Percentiles rank a stretch among this genome's conserved stretches.
phyloP scores from a whole-genome alignment of 2,888 invertebrate species.

The Rhingia campestris region DNA sequence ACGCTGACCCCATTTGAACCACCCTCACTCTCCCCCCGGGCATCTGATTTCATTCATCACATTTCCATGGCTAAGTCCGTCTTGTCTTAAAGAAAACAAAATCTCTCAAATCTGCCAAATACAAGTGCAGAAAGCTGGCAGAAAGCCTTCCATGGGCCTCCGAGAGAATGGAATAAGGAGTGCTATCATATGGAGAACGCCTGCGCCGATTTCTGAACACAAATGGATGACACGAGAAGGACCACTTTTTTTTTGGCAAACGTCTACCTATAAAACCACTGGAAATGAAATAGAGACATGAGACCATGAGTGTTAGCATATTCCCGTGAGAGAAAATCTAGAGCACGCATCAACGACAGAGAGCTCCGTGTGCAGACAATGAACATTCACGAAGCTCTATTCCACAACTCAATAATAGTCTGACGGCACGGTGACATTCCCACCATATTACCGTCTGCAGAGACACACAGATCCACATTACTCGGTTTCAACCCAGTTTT shows the following conservation, averaged over 20 bases:
- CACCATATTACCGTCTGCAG: conserved; percentile 49
- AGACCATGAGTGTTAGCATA: conserved; percentile 31
- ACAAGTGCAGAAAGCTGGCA: not conserved
- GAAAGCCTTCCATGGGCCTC: conserved; percentile 8
- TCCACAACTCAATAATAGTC: conserved; percentile 42
- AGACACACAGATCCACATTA: conserved; percentile 60
- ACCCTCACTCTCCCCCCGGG: conserved; percentile 37
- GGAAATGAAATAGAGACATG: conserved; percentile 45
- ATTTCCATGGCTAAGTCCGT: conserved; percentile 19
- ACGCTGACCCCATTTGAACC: conserved; percentile 59
- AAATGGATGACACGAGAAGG: conserved; percentile 43
- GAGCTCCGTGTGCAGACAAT: conserved; percentile 49
- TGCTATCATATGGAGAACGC: conserved; percentile 53
- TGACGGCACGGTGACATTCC: conserved; percentile 62
- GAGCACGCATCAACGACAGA: conserved; percentile 10
- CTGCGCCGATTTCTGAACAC: conserved; percentile 56
- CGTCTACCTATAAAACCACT: conserved; percentile 13
- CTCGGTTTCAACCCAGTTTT: conserved; percentile 73
- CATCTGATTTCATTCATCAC: conserved; percentile 63
- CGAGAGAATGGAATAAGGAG: conserved; percentile 45
- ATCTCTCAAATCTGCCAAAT: conserved; percentile 17
- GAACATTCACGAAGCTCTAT: conserved; percentile 39
- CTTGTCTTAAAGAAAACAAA: conserved; percentile 50
- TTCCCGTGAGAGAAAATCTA: conserved; percentile 58
- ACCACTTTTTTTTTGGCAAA: not conserved